Conservation (phyloP, 1,140 invertebrate species). For the Calephelis virginiensis region DNA sequence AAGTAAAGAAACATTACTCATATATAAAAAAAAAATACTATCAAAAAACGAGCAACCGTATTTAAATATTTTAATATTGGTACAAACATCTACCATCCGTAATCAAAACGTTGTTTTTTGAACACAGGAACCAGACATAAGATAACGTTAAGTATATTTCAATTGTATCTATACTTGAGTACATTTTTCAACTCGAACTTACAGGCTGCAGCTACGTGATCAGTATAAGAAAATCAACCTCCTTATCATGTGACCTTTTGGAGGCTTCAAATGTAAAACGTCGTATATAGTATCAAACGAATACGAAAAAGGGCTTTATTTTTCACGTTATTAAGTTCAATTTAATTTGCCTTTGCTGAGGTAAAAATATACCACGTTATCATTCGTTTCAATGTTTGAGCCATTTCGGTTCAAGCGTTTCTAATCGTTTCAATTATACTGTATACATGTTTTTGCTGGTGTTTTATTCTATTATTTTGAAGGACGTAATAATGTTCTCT, state of each 20-base stretch:
- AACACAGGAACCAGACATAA: too few relatives aligned
- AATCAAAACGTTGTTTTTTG: too few relatives aligned
- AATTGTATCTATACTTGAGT: too few relatives aligned
- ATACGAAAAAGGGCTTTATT: not conserved
- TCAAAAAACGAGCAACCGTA: too few relatives aligned
- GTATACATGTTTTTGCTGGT: conserved; percentile 6
- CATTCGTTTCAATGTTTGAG: conserved; percentile 14
- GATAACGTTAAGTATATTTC: too few relatives aligned
- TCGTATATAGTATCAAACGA: not conserved
- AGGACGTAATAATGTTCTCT: not conserved
- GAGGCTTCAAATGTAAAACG: not conserved
- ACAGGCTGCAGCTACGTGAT: not conserved
- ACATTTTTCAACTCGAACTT: too few relatives aligned
- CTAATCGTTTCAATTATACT: conserved; percentile 12
- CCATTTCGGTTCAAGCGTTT: conserved; percentile 18
- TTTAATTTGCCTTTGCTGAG: not conserved
- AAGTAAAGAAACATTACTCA: too few relatives aligned
- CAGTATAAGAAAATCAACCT: conserved; percentile 14
- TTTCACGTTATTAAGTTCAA: not conserved
- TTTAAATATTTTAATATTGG: too few relatives aligned
- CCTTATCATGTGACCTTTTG: conserved; percentile 18
- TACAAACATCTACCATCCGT: too few relatives aligned
- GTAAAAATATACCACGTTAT: conserved; percentile 8
- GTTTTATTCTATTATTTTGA: conserved; percentile 9
- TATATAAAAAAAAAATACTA: too few relatives aligned